Conservation (phyloP, 2,113 vertebrate species). For the Oryctolagus cuniculus region DNA sequence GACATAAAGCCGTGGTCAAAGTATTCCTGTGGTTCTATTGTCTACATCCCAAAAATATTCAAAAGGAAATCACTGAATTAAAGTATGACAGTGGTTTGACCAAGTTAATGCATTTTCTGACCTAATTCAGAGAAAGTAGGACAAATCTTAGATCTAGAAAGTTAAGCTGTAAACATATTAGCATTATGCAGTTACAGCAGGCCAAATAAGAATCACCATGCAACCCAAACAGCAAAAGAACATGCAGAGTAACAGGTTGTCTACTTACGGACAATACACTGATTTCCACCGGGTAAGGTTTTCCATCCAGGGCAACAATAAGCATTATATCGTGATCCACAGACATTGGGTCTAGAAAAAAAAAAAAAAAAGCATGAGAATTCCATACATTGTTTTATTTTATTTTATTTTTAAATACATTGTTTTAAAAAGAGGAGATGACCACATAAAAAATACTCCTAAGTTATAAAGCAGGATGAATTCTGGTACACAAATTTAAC, state of each 20-base stretch:
- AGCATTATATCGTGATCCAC: conserved; percentile 96
- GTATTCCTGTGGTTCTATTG: background rate
- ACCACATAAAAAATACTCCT: conserved; percentile 16
- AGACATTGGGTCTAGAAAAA: conserved; percentile 95
- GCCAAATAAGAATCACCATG: background rate
- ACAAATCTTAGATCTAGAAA: conserved; percentile 21
- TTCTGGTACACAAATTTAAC: conserved; percentile 30
- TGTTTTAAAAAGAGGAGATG: conserved; percentile 34
- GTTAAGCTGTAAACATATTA: background rate
- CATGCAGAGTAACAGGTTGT: background rate
- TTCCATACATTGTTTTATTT: conserved; percentile 19
- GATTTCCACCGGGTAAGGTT: conserved; percentile 98
- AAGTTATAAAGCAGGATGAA: conserved; percentile 59
- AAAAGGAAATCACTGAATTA: conserved; percentile 36
- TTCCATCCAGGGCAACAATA: conserved; percentile 99
- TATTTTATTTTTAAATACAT: no score
- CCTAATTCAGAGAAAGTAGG: conserved; percentile 30
- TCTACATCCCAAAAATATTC: background rate
- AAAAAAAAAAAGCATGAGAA: conserved; percentile 49
- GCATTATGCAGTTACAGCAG: background rate
- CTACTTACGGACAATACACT: conserved; percentile 99
- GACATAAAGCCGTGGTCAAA: background rate
- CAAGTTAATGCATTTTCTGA: conserved; percentile 50
- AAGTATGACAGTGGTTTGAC: conserved; percentile 12
- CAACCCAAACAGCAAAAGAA: background rate